A percentile compares a stretch with the other conserved stretches of the same genome.
phyloP scores from a whole-genome alignment of 2,888 invertebrate species.

The Drosophila fungiperda region DNA sequence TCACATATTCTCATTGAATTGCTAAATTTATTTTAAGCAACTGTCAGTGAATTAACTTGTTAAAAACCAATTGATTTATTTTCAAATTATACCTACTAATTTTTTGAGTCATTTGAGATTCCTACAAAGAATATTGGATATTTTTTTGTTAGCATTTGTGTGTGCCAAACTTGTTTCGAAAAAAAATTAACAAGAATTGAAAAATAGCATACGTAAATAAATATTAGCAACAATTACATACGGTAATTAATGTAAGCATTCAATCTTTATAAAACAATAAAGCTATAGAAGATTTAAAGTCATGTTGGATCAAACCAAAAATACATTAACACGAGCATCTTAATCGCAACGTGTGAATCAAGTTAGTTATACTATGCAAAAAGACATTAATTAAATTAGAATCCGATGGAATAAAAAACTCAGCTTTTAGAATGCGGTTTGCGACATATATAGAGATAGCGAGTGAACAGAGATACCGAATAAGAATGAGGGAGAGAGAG shows the following conservation, averaged over 20 bases:
- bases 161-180: neutral
- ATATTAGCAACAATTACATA: constrained; percentile 12
- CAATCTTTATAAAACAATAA: constrained; percentile 7
- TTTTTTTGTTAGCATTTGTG: neutral
- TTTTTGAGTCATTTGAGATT: neutral
- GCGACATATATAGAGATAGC: constrained; percentile 20
- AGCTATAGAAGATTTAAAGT: neutral
- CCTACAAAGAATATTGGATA: neutral
- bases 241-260: constrained; percentile 3
- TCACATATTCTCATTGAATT: neutral
- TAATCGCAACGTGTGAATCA: constrained; percentile 36
- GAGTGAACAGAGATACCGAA: neutral
- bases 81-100: constrained; percentile 2
- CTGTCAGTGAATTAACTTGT: neutral
- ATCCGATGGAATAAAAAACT: constrained; percentile 22
- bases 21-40: neutral
- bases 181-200: constrained; percentile 14
- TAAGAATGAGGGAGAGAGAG: neutral
- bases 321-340: constrained; percentile 29
- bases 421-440: constrained; percentile 35
- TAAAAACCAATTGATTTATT: constrained; percentile 16
- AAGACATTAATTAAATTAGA: constrained; percentile 31
- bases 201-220: neutral
- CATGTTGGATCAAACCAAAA: constrained; percentile 23
- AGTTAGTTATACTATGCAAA: constrained; percentile 15